A percentile compares a stretch with the other conserved stretches of the same genome.
These are phyloP conservation scores for Pelochelys cantorii DNA, from an alignment of 2,797 vertebrate species.

Conservation along the genomic window DNA sequence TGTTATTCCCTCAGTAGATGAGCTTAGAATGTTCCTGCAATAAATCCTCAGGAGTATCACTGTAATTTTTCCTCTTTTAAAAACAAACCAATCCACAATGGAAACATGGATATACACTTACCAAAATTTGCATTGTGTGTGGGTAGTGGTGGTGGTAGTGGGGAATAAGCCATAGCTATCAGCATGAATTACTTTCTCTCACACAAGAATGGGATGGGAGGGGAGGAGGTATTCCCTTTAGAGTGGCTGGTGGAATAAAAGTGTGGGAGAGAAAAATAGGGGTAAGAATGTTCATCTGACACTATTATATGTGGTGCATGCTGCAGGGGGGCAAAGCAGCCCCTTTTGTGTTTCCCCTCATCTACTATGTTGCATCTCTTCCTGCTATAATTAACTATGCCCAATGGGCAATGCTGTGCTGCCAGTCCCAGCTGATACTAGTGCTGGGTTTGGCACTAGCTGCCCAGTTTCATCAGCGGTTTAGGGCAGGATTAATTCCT, in stretches of 20 bases:
- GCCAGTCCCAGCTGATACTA: background rate
- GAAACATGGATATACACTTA: background rate
- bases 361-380: background rate
- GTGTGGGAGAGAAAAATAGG: background rate
- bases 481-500: background rate
- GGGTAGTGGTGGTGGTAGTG: too few relatives aligned
- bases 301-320: background rate
- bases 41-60: background rate
- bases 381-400: background rate
- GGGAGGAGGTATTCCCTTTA: background rate
- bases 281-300: background rate
- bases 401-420: background rate
- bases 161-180: background rate
- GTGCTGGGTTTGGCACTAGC: background rate
- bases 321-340: background rate
- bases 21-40: background rate
- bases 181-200: background rate
- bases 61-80: background rate
- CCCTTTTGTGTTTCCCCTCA: background rate
- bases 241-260: background rate
- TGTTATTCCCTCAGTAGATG: background rate
- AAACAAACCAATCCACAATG: background rate
- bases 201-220: too few relatives aligned
- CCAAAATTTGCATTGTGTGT: background rate
- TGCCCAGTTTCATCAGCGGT: background rate